phyloP scores from a whole-genome alignment of 2,113 vertebrate species.

The Serilophus lunatus region DNA sequence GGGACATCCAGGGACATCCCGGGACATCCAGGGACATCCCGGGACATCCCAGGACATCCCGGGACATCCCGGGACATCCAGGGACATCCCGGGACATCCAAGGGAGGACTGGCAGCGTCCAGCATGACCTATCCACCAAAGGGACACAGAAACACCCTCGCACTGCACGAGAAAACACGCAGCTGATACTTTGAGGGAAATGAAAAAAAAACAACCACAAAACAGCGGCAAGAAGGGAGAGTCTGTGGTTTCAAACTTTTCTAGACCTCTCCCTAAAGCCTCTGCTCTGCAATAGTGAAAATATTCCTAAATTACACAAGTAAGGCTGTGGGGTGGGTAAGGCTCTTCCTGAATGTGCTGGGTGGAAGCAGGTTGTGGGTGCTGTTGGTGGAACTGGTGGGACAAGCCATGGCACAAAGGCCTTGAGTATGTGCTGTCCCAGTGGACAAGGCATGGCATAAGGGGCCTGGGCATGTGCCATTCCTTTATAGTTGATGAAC shows the following conservation, averaged over 20 bases:
- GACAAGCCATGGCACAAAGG: too few relatives aligned
- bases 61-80: too few relatives aligned
- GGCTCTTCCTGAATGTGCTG: accelerated
- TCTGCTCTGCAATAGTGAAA: not conserved
- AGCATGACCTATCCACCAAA: not conserved
- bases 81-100: too few relatives aligned
- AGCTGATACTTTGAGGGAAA: not conserved
- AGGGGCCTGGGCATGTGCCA: not conserved
- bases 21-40: too few relatives aligned
- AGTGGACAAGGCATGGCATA: too few relatives aligned
- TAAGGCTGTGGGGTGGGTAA: accelerated
- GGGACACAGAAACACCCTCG: not conserved
- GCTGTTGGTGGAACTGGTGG: not conserved
- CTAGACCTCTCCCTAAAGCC: not conserved
- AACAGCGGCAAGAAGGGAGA: not conserved
- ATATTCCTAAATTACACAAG: too few relatives aligned
- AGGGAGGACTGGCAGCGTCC: not conserved
- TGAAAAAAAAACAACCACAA: not conserved
- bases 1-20: too few relatives aligned
- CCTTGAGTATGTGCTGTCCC: too few relatives aligned
- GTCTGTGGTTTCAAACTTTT: not conserved
- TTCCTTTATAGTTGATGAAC: not conserved
- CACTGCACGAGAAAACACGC: not conserved
- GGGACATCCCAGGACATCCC: too few relatives aligned
- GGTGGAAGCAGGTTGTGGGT: accelerated